Conservation (phyloP, 2,113 vertebrate genomes). For the Nansenia antarctica region DNA sequence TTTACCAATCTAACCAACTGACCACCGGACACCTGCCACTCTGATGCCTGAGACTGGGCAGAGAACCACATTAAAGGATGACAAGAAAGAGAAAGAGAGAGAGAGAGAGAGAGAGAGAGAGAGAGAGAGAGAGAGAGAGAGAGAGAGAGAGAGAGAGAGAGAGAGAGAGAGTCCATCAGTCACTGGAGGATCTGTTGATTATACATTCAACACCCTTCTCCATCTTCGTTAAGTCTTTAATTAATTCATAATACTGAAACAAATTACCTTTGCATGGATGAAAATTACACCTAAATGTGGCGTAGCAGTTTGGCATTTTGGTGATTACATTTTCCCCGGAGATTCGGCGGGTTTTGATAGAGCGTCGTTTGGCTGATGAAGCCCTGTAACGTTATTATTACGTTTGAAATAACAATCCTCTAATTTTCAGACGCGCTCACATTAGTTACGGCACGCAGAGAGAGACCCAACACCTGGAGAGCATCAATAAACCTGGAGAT, state of each 20-base stretch:
- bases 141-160: background rate
- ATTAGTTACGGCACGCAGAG: constrained; percentile 55
- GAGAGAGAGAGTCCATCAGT: constrained; percentile 70
- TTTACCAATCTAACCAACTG: too few relatives aligned
- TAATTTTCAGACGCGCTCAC: constrained; percentile 60
- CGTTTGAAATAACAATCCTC: constrained; percentile 75
- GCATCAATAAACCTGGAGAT: constrained; percentile 11
- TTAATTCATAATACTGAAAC: constrained; percentile 85
- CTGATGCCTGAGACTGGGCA: background rate
- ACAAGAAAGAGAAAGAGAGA: constrained; percentile 14
- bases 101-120: background rate
- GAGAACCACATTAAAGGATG: background rate
- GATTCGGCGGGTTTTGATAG: constrained; percentile 75
- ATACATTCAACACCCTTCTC: constrained; percentile 77
- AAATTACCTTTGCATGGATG: constrained; percentile 83
- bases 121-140: constrained; percentile 3
- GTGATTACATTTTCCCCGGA: constrained; percentile 80
- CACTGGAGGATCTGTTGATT: constrained; percentile 74
- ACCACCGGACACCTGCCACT: background rate
- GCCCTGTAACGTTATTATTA: constrained; percentile 76
- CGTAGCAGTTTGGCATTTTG: constrained; percentile 79
- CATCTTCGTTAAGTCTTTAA: constrained; percentile 83
- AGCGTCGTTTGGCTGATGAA: constrained; percentile 69
- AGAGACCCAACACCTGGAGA: constrained; percentile 23
- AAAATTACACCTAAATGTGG: constrained; percentile 82